Evolutionary conservation across 2,888 invertebrate species (phyloP).

Genomic region (Drosophila siamana): DNA sequence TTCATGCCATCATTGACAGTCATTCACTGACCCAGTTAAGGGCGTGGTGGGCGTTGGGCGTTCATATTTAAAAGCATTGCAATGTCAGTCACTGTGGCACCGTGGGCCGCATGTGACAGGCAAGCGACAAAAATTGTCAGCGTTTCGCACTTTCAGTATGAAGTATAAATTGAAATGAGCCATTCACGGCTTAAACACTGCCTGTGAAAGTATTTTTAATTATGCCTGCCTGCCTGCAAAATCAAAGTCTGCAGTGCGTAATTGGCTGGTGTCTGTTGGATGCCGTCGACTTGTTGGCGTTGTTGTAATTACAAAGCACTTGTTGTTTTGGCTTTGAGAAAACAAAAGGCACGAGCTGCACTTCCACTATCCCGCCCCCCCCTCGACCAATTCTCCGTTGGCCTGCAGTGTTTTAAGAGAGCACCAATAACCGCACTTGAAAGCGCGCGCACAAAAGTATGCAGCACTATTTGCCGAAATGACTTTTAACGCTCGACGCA

Average conservation of each 20-base stretch:
- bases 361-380: background rate
- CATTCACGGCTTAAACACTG: too few species aligned
- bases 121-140: background rate
- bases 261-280: constrained; percentile 1
- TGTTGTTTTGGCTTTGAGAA: constrained; percentile 61
- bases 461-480: constrained; percentile 71
- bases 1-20: constrained; percentile 25
- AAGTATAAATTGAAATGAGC: too few species aligned
- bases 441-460: constrained; percentile 68
- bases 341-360: constrained; percentile 52
- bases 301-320: constrained; percentile 67
- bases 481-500: constrained; percentile 61
- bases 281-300: constrained; percentile 18
- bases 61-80: constrained; percentile 16
- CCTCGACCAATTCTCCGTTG: background rate
- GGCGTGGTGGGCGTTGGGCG: constrained; percentile 1
- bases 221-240: background rate
- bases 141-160: too few species aligned
- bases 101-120: constrained; percentile 4
- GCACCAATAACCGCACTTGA: constrained; percentile 71
- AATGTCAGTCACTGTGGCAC: constrained; percentile 12
- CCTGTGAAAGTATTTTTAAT: too few species aligned
- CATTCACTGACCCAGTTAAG: constrained; percentile 46
- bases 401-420: constrained; percentile 46
- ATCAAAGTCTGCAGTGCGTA: constrained; percentile 3